These are phyloP conservation scores for Protobothrops flavoviridis DNA, from an alignment of 2,113 vertebrate species.

Conservation along the genomic window DNA sequence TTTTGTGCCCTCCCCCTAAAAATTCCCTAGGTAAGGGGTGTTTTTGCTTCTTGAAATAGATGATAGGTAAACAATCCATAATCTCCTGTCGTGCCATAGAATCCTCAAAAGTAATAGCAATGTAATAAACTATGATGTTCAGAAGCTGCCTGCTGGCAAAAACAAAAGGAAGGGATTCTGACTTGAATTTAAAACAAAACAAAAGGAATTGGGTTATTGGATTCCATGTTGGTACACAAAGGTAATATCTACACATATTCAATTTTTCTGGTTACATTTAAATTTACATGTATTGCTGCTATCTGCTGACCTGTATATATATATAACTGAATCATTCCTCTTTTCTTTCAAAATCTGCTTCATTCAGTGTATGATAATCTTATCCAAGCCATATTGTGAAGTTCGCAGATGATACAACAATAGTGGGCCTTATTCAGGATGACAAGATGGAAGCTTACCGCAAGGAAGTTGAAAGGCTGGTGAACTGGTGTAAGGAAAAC, in stretches of 20 bases:
- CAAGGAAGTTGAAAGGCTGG: too few species aligned
- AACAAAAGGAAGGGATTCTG: slow-evolving; percentile 11
- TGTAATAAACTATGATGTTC: background rate
- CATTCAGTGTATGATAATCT: background rate
- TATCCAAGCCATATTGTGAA: too few species aligned
- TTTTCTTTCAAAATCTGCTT: background rate
- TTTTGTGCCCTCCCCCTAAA: background rate
- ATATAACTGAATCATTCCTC: too few species aligned
- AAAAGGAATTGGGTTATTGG: background rate
- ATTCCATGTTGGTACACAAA: background rate
- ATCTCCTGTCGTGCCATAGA: slow-evolving; percentile 5
- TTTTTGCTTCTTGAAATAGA: background rate
- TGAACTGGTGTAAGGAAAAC: too few species aligned
- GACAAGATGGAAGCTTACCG: too few species aligned
- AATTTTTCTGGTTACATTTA: background rate
- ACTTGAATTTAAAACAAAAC: slow-evolving; percentile 7
- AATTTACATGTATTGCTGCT: background rate
- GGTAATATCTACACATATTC: background rate
- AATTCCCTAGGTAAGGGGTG: background rate
- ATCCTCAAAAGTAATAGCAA: slow-evolving; percentile 6
- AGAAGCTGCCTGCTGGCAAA: slow-evolving; percentile 1
- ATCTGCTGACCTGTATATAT: background rate
- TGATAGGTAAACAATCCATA: background rate
- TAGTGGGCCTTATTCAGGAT: too few species aligned
- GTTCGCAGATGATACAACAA: too few species aligned